A percentile compares a stretch with the other conserved stretches of the same genome.
Conservation (phyloP, 2,888 invertebrate species). For the Lasioglossum vierecki region DNA sequence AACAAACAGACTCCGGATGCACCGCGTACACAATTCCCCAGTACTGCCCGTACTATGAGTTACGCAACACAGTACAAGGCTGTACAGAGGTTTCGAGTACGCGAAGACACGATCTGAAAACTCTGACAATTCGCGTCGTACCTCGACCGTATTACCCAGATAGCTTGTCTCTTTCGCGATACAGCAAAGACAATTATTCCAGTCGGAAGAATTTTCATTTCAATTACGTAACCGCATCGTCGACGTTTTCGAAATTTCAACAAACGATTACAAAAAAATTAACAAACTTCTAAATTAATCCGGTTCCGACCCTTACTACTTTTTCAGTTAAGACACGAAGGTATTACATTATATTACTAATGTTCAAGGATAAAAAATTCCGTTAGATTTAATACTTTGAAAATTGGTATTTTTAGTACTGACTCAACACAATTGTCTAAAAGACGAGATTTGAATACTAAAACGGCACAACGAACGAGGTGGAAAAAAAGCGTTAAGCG, state of each 20-base stretch:
- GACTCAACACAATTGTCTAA: background rate
- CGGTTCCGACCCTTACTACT: too few relatives aligned
- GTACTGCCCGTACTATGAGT: conserved; percentile 76
- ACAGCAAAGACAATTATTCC: too few relatives aligned
- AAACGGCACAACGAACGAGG: background rate
- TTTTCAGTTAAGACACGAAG: too few relatives aligned
- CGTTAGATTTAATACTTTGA: background rate
- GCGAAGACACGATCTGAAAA: conserved; percentile 40
- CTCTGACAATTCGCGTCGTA: background rate
- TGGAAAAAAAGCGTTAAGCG: background rate
- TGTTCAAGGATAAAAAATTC: too few relatives aligned
- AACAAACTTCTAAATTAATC: too few relatives aligned
- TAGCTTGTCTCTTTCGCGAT: background rate
- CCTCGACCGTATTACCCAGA: background rate
- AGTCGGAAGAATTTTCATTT: background rate
- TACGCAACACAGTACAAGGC: conserved; percentile 68
- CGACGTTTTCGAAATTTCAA: background rate
- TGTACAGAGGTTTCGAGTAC: conserved; percentile 68
- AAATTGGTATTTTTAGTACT: background rate
- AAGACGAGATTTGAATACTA: background rate
- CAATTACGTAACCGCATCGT: background rate
- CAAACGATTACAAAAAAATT: background rate
- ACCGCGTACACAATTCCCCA: conserved; percentile 67
- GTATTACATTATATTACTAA: too few relatives aligned
- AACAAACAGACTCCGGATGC: conserved; percentile 32